Evolutionary conservation across 2,113 vertebrate genomes (phyloP), one percentile per base, ranked within the genome.

Genomic region (Semnornis frantzii): DNA sequence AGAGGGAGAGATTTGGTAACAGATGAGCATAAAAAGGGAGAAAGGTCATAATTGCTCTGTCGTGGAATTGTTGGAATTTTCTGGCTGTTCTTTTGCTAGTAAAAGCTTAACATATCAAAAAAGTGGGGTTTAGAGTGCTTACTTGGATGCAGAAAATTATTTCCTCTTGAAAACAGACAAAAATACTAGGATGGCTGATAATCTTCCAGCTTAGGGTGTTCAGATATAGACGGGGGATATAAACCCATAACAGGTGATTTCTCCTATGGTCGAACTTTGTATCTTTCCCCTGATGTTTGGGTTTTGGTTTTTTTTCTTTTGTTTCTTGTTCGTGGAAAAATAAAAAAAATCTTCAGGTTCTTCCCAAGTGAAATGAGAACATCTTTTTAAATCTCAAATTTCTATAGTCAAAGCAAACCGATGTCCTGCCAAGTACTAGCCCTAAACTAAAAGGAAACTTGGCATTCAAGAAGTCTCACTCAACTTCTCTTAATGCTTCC

Each of bases 371-470:
- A 90, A 83, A 90, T 60, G 25, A 74, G 72, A 92, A 54, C 57
- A 86, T 81, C 28, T 86, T 62, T 90, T 85, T 77, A 88, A 84
- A 90, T 72, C 54, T 84, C 77, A 62, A 37, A 86, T 94, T 91
- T 91, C 80, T 96, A 15, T 92, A 86, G 73, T 89, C 57, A 72
- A 77, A 54, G 86, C 85, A 89, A 79, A 84, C 39, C 54, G 55
- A 69, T 54, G 62, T 90, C 50, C 66, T 96, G 92, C 92, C 90
- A 92, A 94, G 58, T 78, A 65, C 54, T 72, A 95, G n/a, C 91
- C 82, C 73, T 93, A 86, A 94, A 92, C 57, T 75, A 55, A 93
- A 92, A 94, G 71, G 82, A 94, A 93, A 89, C 60, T 78, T 94
- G 93, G 93, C 85, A 78, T 95, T 79, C 94, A 69, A 78, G 58